Evolutionary conservation across 2,797 vertebrate genomes (phyloP), one percentile per base, ranked within the genome.

Genomic region (Megaceryle alcyon): DNA sequence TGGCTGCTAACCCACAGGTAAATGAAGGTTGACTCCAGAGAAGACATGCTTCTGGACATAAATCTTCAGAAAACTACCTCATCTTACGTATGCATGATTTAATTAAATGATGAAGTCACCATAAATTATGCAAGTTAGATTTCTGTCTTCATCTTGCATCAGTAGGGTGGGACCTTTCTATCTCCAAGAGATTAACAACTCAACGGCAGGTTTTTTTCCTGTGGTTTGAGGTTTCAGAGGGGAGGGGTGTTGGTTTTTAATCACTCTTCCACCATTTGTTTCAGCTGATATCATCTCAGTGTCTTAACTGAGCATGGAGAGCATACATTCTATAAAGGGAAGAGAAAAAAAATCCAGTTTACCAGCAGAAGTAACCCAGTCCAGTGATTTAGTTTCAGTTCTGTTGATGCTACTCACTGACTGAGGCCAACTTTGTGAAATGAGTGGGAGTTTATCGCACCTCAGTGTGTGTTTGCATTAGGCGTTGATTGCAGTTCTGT

Each of bases 1-100:
- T 99, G 99, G 99, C 99, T 80, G 98, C 99, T 92, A 99, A 99
- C 97, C 99, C 99, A 51, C 98, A 98, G 98, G 99, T 99, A 98
- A 98, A 95, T 77, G 69, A 80, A 86, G 63, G 75, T 46, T 83
- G 44, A 94, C 87, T 92, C 49, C 70, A 86, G 90, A 88, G 72
- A 91, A 96, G 95, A 80, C 66, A 56, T 37, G 46, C 93, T 83
- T 44, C 73, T 91, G 33, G 76, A 86, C 71, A 65, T 46, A 69
- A 70, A 72, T 75, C 66, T 94, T 94, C 75, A 54, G 66, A n/a
- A 82, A 92, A 82, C 82, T 23, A 56, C 93, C 77, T 95, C 88
- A 81, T 81, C 77, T 88, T 88, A 80, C 48, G 41, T 61, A 83
- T 78, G 54, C 56, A 31, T 89, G 85, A 61, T 86, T 94, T 96